Conservation (phyloP, 2,888 invertebrate genomes). For the Melipona bicolor region DNA sequence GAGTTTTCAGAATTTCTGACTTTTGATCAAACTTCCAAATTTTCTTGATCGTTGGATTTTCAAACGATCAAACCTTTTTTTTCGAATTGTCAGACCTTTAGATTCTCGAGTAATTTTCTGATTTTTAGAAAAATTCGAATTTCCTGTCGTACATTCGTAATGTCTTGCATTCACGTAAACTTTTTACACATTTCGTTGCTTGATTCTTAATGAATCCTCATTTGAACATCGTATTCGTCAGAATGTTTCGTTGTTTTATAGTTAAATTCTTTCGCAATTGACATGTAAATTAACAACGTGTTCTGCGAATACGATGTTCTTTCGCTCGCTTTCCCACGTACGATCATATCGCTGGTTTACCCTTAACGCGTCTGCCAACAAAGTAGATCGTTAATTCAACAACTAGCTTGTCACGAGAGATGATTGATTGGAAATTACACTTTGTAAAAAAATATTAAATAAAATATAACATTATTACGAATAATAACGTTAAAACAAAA, state of each 20-base stretch:
- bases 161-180: too few species aligned
- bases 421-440: background rate
- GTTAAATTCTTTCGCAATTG: constrained; percentile 25
- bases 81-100: too few species aligned
- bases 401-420: background rate
- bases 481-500: too few species aligned
- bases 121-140: too few species aligned
- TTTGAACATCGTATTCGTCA: background rate
- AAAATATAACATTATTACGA: too few species aligned
- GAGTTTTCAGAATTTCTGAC: too few species aligned
- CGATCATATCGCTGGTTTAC: constrained; percentile 21
- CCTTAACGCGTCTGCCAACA: constrained; percentile 34
- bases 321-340: constrained; percentile 42
- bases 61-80: too few species aligned
- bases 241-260: constrained; percentile 16
- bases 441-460: too few species aligned
- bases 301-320: background rate
- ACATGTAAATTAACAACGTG: constrained; percentile 39
- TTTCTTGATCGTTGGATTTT: background rate
- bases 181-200: background rate
- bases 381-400: constrained; percentile 27
- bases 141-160: too few species aligned
- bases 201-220: background rate
- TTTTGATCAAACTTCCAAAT: background rate
- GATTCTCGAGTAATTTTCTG: too few species aligned